Base-by-base conservation (phyloP, 2,113 vertebrate genomes). In the Anguilla japonica region DNA sequence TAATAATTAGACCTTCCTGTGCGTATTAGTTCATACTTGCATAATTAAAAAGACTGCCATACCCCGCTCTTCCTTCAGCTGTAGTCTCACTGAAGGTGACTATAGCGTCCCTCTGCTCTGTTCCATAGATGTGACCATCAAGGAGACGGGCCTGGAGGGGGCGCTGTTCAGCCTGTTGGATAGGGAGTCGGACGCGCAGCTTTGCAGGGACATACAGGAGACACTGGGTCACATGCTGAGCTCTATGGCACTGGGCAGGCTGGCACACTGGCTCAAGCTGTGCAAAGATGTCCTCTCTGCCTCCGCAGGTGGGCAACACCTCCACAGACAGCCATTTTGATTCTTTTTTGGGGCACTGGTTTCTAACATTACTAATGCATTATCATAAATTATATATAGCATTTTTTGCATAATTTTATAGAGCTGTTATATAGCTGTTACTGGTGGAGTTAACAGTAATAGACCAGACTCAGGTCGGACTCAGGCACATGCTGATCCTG, bases 201-300 rank as follows among this genome's bases (percentile, higher is more conserved):
- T 99, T 71, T 95, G 96, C 91, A 94, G 83, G 87, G 98, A 98
- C 93, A 96, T 99, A 91, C 95, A 91, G 94, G 97, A 98, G 89
- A 99, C 97, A 20, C 93, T 99, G 87, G 95, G 93, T 87, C 96
- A 98, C 88, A 98, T 98, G 96, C 96, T 99, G 87, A 93, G 93
- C 20, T 96, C 96, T 56, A 96, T 96, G 90, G 96, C 96, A 15
- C 94, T 95, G 26, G 94, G 93, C 75, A 96, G 95, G n/a, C 96
- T 99, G 87, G 96, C 96, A 15, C 96, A 97, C 90, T 99, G 98
- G 98, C 92, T 99, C 60, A 97, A 97, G 79, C 97, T 99, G 87
- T 98, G 97, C 95, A 98, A 98, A 91, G 98, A 99, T 86, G 96
- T 99, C 84, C 96, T 99, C 89, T 96, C 97, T 83, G 95, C 98